Evolutionary conservation across 2,797 vertebrate species (phyloP).

Genomic region (Channa striata): DNA sequence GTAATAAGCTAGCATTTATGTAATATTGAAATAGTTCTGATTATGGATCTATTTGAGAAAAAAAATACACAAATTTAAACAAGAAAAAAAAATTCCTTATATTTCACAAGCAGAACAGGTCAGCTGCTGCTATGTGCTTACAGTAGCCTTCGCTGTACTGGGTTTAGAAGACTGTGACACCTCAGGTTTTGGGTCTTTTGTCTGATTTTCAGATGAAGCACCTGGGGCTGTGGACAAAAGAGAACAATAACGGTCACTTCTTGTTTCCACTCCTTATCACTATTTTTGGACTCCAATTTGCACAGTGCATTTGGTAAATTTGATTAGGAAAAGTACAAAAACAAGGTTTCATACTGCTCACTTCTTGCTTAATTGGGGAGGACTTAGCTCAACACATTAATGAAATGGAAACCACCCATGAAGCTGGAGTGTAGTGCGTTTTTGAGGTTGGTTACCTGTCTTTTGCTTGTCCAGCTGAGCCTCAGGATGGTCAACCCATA

Average conservation of each 20-base stretch:
- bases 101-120: not conserved
- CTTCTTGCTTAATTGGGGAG: not conserved
- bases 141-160: conserved; percentile 9
- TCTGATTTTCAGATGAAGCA: conserved; percentile 37
- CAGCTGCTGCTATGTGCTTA: conserved; percentile 18
- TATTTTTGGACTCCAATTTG: not conserved
- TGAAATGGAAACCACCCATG: fast-evolving
- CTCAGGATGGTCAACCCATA: conserved; percentile 89
- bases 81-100: not conserved
- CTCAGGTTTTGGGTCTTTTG: conserved; percentile 31
- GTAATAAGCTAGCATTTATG: not conserved
- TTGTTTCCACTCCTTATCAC: not conserved
- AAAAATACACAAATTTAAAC: not conserved
- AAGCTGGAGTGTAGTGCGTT: not conserved
- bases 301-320: not conserved
- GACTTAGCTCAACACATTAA: not conserved
- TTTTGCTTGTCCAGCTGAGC: conserved; percentile 84
- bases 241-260: not conserved
- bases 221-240: conserved; percentile 47
- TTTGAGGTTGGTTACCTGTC: conserved; percentile 66
- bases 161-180: conserved; percentile 28
- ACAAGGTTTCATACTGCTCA: not conserved
- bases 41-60: not conserved
- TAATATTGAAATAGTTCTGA: not conserved
- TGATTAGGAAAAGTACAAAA: not conserved